Base-by-base conservation (phyloP, 64 coral and sea anemone genomes). In the Dendrophyllia cribrosa region DNA sequence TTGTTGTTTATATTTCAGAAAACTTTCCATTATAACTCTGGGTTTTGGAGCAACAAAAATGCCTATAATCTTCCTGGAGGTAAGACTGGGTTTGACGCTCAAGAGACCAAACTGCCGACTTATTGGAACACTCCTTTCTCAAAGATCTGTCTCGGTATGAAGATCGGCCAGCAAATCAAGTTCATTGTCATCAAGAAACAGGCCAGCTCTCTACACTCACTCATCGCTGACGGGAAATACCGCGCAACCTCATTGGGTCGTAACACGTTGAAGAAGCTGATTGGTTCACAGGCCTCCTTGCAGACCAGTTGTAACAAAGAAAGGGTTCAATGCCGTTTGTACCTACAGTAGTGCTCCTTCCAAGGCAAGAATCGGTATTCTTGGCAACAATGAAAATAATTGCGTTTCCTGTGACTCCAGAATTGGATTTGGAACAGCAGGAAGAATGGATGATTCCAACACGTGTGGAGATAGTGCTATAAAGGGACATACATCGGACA, bases 1-100 rank as follows among this genome's bases (percentile, higher is more conserved):
- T 56, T 34, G 34, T 34, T 15, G 14, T 74, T 46, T 19, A 13
- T 19, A 19, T 74, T 74, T 74, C 43, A 74, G 71, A 74, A 47
- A 74, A 74, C 43, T 0, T 74, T 74, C 11, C 71, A 74, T 15
- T 74, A 74, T 6, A 44, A 48, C 45, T 74, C 71, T 47, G 13
- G 45, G 71, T 74, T 74, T 47, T 74, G 71, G 71, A 74, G 43
- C 44, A 17, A 74, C 71, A 47, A 26, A 48, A 74, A 47, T 74
- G 34, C 44, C 43, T 74, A 47, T 47, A 74, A 74, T 12, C 71
- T 46, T 73, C 26, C 70, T 9, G 71, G 71, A 74, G 71, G 71
- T 15, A 74, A 74, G 71, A 74, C 71, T 48, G 71, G 71, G 12
- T 74, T 74, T 48, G 71, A 74, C 71, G 64, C 6, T 66, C 16